Conservation (phyloP, 2,888 invertebrate genomes). For the Tinea pellionella region DNA sequence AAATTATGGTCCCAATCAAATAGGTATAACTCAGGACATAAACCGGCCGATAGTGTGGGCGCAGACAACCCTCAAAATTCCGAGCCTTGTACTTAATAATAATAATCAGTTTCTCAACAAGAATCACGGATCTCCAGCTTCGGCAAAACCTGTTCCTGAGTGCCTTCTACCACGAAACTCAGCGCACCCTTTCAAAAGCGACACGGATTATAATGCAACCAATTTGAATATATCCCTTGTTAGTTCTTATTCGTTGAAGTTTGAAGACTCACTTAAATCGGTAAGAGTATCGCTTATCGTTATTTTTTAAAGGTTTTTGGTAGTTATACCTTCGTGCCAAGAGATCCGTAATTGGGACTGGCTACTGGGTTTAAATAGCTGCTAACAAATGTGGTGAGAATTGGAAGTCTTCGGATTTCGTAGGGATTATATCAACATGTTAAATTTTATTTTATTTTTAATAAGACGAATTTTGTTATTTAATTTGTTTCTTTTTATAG, state of each 20-base stretch:
- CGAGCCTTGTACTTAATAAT: slow-evolving; percentile 31
- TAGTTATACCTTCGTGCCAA: slow-evolving; percentile 14
- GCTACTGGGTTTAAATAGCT: slow-evolving; percentile 47
- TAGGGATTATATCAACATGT: slow-evolving; percentile 16
- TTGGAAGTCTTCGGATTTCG: slow-evolving; percentile 23
- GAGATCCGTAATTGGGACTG: slow-evolving; percentile 35
- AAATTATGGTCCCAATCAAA: neutral
- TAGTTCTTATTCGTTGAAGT: neutral
- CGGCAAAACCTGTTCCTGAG: slow-evolving; percentile 34
- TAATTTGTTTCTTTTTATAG: too few species aligned
- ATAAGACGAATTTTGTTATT: neutral
- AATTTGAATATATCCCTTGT: slow-evolving; percentile 22
- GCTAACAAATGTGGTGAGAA: slow-evolving; percentile 52
- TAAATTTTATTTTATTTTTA: neutral
- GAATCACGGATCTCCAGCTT: slow-evolving; percentile 34
- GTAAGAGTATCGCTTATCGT: slow-evolving; percentile 23
- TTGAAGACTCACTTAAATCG: slow-evolving; percentile 20
- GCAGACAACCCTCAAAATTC: slow-evolving; percentile 34
- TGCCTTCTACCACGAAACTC: slow-evolving; percentile 16
- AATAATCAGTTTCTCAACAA: slow-evolving; percentile 52
- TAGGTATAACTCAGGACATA: slow-evolving; percentile 16
- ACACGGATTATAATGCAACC: slow-evolving; percentile 25
- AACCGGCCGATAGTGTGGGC: slow-evolving; percentile 18
- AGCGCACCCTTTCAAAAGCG: slow-evolving; percentile 5
- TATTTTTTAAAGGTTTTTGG: slow-evolving; percentile 12